Conservation (phyloP, 37 sponge, comb jelly and placozoan genomes). For the Chondrosia reniformis region DNA sequence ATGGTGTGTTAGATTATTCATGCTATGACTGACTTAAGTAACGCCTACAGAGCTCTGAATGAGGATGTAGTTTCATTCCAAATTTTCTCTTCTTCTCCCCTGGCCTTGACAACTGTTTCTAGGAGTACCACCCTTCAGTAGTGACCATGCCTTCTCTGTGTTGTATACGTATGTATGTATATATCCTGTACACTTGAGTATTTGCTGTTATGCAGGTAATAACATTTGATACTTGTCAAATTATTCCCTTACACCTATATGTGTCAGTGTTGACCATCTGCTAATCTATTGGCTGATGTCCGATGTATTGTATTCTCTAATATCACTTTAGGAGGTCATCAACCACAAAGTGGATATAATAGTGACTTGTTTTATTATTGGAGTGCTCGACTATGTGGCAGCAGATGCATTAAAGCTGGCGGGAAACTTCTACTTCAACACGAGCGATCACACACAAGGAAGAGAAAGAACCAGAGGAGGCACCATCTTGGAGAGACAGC, state of each 20-base stretch:
- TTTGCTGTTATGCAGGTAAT: neutral
- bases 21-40: no score
- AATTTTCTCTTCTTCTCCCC: no score
- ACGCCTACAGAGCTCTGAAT: no score
- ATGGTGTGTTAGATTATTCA: no score
- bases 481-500: slow-evolving; percentile 44
- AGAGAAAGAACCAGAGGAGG: neutral
- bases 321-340: slow-evolving; percentile 56
- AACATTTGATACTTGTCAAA: neutral
- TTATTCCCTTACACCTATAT: neutral
- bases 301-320: no score
- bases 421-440: slow-evolving; percentile 84
- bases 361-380: slow-evolving; percentile 66
- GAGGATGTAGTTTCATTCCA: no score
- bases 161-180: neutral
- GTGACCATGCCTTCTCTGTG: neutral
- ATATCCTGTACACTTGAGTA: neutral
- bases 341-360: slow-evolving; percentile 65
- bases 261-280: neutral
- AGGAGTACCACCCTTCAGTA: no score
- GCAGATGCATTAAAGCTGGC: slow-evolving; percentile 93
- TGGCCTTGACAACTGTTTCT: no score
- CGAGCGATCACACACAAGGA: slow-evolving; percentile 34
- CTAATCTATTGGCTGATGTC: neutral
- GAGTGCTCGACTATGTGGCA: slow-evolving; percentile 82